These are phyloP conservation scores for Portevinia maculata DNA, from an alignment of 2,888 invertebrate species.

Conservation along the genomic window DNA sequence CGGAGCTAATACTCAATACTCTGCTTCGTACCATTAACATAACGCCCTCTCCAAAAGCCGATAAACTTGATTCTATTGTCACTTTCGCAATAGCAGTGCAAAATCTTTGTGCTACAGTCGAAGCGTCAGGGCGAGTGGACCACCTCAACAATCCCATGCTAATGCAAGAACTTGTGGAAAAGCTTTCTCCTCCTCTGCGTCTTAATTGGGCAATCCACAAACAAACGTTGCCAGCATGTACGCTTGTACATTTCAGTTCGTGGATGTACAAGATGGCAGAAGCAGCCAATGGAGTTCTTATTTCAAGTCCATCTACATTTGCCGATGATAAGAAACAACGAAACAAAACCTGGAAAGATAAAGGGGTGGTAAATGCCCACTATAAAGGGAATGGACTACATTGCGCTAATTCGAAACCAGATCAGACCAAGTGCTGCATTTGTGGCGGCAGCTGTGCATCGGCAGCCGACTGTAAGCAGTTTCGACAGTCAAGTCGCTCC, in stretches of 20 bases:
- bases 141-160: constrained; percentile 16
- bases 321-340: too few species aligned
- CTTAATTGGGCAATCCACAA: constrained; percentile 12
- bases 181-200: background rate
- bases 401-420: too few species aligned
- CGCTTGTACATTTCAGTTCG: constrained; percentile 43
- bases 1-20: constrained; percentile 49
- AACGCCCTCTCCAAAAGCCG: constrained; percentile 23
- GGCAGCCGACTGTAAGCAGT: too few species aligned
- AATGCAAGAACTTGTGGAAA: constrained; percentile 7
- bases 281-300: constrained; percentile 27
- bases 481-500: background rate
- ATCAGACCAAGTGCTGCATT: too few species aligned
- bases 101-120: background rate
- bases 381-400: too few species aligned
- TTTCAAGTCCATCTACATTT: background rate
- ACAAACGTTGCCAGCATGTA: constrained; percentile 11
- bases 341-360: too few species aligned
- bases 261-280: constrained; percentile 68
- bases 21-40: constrained; percentile 27
- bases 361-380: too few species aligned
- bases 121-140: background rate
- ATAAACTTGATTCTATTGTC: constrained; percentile 25
- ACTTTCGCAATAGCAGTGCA: constrained; percentile 25
- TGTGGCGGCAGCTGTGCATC: too few species aligned